Percentiles rank a stretch among this genome's conserved stretches.
Conservation (phyloP, 2,113 vertebrate genomes). For the Machaerirhynchus nigripectus region DNA sequence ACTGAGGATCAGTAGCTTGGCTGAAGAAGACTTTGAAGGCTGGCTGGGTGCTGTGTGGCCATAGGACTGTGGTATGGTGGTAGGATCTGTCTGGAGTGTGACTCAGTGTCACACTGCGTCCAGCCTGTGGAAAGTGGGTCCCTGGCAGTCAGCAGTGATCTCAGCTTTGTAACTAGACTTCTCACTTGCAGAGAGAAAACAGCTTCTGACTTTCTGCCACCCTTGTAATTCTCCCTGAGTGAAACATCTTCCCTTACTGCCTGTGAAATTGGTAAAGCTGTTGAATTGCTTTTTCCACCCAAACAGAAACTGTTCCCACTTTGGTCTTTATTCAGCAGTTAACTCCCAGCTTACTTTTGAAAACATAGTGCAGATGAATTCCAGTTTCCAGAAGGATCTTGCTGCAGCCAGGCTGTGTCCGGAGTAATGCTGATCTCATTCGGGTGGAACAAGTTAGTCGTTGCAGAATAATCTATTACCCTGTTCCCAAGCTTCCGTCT, state of each 20-base stretch:
- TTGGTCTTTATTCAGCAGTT: background rate
- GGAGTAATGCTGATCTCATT: conserved; percentile 15
- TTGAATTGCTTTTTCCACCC: background rate
- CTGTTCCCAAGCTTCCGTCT: conserved; percentile 2
- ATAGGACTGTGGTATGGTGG: fast-evolving
- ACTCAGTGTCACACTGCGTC: background rate
- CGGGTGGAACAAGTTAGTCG: conserved; percentile 30
- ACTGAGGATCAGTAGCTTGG: background rate
- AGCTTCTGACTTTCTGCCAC: background rate
- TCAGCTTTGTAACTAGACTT: background rate
- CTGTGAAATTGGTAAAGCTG: background rate
- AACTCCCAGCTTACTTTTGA: background rate
- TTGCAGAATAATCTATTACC: background rate
- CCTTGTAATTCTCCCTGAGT: background rate
- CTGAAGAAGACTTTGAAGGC: background rate
- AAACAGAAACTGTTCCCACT: background rate
- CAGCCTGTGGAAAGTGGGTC: background rate
- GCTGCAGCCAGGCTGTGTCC: background rate
- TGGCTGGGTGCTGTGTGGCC: background rate
- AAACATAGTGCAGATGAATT: background rate
- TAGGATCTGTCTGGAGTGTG: background rate
- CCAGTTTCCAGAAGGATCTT: background rate
- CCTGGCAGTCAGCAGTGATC: background rate
- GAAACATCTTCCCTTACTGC: background rate
- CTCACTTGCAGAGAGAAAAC: background rate